Conservation (phyloP, 2,113 vertebrate genomes). For the Turnix velox region DNA sequence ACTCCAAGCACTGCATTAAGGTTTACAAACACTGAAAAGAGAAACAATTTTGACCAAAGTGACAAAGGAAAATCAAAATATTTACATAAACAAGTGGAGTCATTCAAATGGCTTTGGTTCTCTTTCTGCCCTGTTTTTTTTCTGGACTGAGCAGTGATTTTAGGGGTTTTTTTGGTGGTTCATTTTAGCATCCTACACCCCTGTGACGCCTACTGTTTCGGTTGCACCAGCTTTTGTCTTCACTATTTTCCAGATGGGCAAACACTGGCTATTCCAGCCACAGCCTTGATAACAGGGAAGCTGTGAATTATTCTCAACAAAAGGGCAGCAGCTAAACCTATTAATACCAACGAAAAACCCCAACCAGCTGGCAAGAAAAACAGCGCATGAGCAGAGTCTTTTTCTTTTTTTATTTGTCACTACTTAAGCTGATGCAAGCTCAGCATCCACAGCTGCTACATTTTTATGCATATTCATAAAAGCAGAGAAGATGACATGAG, state of each 20-base stretch:
- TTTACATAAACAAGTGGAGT: not conserved
- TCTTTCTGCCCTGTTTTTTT: not conserved
- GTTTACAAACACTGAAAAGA: not conserved
- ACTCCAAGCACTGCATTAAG: rapidly evolving
- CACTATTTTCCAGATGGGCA: slow-evolving; percentile 27
- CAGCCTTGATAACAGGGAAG: not conserved
- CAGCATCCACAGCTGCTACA: rapidly evolving
- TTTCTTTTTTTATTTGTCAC: not conserved
- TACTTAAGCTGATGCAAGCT: not conserved
- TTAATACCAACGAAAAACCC: not conserved
- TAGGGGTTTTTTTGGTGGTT: too few relatives aligned
- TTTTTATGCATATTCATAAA: not conserved
- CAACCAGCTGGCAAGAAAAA: not conserved
- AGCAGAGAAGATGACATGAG: rapidly evolving
- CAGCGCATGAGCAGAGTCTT: not conserved
- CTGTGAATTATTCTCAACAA: slow-evolving; percentile 41
- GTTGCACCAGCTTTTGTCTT: slow-evolving; percentile 25
- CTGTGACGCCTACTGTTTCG: not conserved
- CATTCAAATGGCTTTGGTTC: not conserved
- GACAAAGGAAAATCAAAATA: not conserved
- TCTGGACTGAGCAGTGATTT: not conserved
- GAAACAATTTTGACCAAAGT: not conserved
- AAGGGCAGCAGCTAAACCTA: slow-evolving; percentile 19
- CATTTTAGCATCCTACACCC: not conserved
- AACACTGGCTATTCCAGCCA: not conserved